Conservation (phyloP, 2,797 vertebrate genomes). For the Sparus aurata region DNA sequence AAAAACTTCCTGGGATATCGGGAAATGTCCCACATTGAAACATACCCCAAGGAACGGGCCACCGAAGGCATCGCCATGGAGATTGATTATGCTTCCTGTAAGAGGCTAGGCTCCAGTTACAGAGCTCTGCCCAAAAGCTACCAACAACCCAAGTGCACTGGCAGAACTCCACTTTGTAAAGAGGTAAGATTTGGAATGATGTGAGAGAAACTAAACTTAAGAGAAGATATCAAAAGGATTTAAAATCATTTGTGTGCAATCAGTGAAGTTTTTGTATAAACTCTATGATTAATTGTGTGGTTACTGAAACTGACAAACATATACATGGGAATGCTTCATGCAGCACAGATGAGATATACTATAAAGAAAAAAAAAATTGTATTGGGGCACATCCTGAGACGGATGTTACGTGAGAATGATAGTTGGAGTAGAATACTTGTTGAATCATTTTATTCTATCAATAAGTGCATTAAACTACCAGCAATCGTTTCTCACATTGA, state of each 20-base stretch:
- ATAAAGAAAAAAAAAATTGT: no score
- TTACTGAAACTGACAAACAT: neutral
- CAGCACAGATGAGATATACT: neutral
- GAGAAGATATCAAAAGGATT: neutral
- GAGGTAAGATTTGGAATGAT: constrained; percentile 86
- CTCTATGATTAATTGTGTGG: neutral
- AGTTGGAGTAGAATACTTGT: neutral
- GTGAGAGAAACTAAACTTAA: neutral
- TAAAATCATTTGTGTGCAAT: neutral
- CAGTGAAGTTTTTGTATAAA: neutral
- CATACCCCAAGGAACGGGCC: constrained; percentile 96
- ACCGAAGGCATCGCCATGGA: constrained; percentile 99
- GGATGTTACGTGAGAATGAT: no score
- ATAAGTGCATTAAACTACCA: neutral
- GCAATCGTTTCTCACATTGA: neutral
- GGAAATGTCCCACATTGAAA: constrained; percentile 94
- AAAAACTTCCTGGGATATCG: constrained; percentile 99
- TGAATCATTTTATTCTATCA: neutral
- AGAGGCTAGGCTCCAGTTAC: constrained; percentile 97
- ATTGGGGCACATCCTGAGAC: no score
- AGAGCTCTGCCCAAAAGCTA: constrained; percentile 98
- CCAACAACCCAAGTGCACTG: constrained; percentile 98
- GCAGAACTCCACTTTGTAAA: constrained; percentile 96
- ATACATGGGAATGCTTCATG: neutral
- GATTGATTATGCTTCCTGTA: constrained; percentile 99